Base-by-base conservation (phyloP, 37 sponge, comb jelly and placozoan genomes). In the Theonella swinhoei region DNA sequence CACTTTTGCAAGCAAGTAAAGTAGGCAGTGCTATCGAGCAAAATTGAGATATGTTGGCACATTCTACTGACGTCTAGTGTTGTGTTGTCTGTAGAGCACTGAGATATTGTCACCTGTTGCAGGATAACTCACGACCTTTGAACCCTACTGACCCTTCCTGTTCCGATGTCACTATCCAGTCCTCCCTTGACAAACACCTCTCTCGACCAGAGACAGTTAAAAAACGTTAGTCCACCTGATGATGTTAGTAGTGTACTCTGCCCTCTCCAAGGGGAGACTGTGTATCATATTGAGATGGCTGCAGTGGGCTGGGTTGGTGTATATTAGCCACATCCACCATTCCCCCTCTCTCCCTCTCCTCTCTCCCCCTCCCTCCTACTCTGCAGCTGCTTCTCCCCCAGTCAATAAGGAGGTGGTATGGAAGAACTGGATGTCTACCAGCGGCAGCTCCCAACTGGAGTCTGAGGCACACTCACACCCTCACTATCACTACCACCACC, bases 401-500 rank as follows among this genome's bases (percentile, higher is more conserved):
- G 39, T 63, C 54, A 35, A 34, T 82, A 84, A 84, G 39, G 88
- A 88, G 68, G 75, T 75, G 0, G 62, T 88, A 4, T 88, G 88
- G 88, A 82, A 88, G 42, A 88, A 88, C 69, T 88, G 88, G 88
- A 77, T 81, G 82, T 76, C 83, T 14, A 80, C 81, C 0, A 81
- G 81, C 24, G 81, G 81, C 14, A 70, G 71, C 58, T 60, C 81
- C 3, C 81, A 81, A n/a, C 37, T 81, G 17, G 85, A 75, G 39
- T 26, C 47, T 33, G 85, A 84, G 61, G 35, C 39, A 33, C 77
- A 84, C 20, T 5, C 62, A 1, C 68, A 42, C 29, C 37, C 42
- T 28, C 70, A 75, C 29, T 43, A 9, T 32, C 36, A 2, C 54
- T 34, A 8, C 26, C 74, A 73, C 39, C 79, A 86, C 61, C 34